Percentiles rank a stretch among this genome's conserved stretches.
These are phyloP conservation scores for Stomatorhinus ivindoensis DNA, from an alignment of 2,113 vertebrate species.

Conservation along the genomic window DNA sequence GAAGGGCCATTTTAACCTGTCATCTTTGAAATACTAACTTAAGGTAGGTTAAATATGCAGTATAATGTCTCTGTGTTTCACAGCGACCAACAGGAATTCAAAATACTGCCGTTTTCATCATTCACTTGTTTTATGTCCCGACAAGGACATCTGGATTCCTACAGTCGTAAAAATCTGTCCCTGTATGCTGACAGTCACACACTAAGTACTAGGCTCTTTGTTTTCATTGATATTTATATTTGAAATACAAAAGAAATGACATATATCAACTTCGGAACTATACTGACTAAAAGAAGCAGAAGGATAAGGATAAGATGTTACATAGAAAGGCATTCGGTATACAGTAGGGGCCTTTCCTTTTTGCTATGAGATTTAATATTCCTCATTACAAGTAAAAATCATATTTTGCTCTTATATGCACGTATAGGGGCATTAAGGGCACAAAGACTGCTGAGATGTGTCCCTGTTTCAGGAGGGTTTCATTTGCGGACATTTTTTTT, in stretches of 20 bases:
- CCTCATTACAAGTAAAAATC: neutral
- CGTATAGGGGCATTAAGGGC: neutral
- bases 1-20: neutral
- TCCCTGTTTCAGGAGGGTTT: neutral
- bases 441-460: neutral
- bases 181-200: neutral
- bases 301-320: neutral
- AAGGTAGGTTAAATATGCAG: neutral
- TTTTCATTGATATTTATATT: neutral
- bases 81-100: neutral
- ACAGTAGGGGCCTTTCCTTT: neutral
- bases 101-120: neutral
- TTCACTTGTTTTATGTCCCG: neutral
- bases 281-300: neutral
- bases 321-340: neutral
- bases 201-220: neutral
- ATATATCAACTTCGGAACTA: neutral
- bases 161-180: neutral
- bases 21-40: neutral
- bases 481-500: neutral
- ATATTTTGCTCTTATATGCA: neutral
- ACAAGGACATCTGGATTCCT: neutral
- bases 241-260: neutral
- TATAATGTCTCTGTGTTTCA: neutral
- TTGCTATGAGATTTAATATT: neutral